Conservation (phyloP, 2,113 vertebrate genomes). For the Isichthys henryi region DNA sequence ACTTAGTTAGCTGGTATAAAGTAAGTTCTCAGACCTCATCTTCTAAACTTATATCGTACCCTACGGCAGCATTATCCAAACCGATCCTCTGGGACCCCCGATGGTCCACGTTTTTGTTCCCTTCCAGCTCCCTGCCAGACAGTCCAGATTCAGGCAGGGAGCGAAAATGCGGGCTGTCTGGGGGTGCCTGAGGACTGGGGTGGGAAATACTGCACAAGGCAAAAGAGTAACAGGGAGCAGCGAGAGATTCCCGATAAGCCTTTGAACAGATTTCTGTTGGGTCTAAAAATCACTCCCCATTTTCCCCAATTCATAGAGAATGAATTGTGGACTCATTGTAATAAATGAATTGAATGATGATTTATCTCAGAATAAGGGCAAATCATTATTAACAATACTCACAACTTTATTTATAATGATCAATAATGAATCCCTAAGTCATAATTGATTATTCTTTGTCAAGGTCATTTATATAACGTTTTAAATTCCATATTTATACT, state of each 20-base stretch:
- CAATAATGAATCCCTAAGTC: not conserved
- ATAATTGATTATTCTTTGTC: not conserved
- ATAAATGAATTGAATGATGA: not conserved
- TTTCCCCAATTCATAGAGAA: not conserved
- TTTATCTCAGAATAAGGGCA: not conserved
- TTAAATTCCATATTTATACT: not conserved
- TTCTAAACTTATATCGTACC: not conserved
- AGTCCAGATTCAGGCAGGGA: not conserved
- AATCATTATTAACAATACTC: not conserved
- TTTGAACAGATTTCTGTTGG: not conserved
- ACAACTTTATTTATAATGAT: not conserved
- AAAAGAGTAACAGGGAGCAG: not conserved
- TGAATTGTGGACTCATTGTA: not conserved
- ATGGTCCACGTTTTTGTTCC: no score
- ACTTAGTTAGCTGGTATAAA: not conserved
- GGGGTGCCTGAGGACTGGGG: not conserved
- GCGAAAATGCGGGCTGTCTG: not conserved
- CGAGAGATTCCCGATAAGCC: not conserved
- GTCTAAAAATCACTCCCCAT: not conserved
- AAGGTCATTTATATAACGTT: not conserved
- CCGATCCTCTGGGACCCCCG: no score
- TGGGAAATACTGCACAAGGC: not conserved
- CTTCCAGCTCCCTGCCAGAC: not conserved
- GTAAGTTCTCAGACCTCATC: not conserved
- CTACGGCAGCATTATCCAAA: not conserved